These are phyloP conservation scores for Microhierax caerulescens DNA, from an alignment of 2,797 vertebrate genomes.

Conservation along the genomic window DNA sequence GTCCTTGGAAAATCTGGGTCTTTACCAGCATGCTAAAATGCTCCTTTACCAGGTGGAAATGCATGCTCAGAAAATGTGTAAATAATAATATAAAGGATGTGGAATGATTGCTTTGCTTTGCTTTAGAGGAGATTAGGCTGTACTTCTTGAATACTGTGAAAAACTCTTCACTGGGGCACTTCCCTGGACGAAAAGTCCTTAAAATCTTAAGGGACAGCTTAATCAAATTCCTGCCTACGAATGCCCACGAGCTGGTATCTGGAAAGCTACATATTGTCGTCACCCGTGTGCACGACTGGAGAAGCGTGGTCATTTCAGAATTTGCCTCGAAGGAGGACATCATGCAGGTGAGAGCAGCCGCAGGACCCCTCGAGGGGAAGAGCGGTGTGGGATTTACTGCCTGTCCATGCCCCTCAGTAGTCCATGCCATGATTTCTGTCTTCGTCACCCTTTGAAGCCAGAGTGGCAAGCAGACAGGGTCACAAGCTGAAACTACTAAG, in stretches of 20 bases:
- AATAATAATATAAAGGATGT: neutral
- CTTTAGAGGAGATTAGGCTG: accelerated
- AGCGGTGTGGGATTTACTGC: neutral
- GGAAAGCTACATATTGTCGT: constrained; percentile 7
- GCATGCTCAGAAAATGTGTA: neutral
- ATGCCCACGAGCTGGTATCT: constrained; percentile 8
- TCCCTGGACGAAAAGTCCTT: accelerated
- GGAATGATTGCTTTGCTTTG: neutral
- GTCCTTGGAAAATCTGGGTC: neutral
- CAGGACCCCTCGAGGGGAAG: accelerated
- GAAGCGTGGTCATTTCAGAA: neutral
- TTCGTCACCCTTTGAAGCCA: neutral
- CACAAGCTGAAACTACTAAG: neutral
- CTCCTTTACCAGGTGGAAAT: neutral
- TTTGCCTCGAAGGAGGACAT: constrained; percentile 3
- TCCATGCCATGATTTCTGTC: neutral
- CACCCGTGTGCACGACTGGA: neutral
- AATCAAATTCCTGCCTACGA: neutral
- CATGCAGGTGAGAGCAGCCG: constrained; percentile 27
- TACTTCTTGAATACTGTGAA: accelerated
- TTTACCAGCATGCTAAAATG: neutral
- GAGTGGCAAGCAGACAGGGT: too few relatives aligned
- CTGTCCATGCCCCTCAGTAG: neutral
- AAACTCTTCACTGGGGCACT: accelerated
- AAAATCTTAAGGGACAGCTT: accelerated